These are phyloP conservation scores for Helicoverpa zea DNA, from an alignment of 1,140 invertebrate species.

Conservation along the genomic window DNA sequence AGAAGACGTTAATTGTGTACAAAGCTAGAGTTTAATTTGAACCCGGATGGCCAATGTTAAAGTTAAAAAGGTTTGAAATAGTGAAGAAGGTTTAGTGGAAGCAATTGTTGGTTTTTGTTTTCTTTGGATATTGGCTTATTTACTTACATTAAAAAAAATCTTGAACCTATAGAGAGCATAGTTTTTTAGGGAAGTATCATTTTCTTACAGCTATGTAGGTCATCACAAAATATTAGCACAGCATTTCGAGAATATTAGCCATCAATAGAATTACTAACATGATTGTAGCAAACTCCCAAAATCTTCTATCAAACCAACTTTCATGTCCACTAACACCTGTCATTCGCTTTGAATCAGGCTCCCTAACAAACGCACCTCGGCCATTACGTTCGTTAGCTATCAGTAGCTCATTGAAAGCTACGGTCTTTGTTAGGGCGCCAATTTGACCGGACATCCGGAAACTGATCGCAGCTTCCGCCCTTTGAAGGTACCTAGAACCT, in stretches of 20 bases:
- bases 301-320: neutral
- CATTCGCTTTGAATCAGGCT: neutral
- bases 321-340: neutral
- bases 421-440: slow-evolving; percentile 37
- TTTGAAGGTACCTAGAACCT: slow-evolving; percentile 25
- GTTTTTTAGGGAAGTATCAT: too few species aligned
- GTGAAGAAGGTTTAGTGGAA: neutral
- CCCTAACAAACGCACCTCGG: neutral
- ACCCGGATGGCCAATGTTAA: neutral
- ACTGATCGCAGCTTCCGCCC: slow-evolving; percentile 24
- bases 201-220: too few species aligned
- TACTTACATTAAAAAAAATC: too few species aligned
- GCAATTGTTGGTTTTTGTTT: neutral
- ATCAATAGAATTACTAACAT: too few species aligned
- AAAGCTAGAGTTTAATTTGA: slow-evolving; percentile 36
- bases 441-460: slow-evolving; percentile 40
- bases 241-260: too few species aligned
- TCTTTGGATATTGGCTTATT: neutral
- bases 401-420: neutral
- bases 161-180: too few species aligned
- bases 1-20: slow-evolving; percentile 27
- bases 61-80: neutral
- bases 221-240: too few species aligned
- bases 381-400: slow-evolving; percentile 25
- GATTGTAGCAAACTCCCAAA: neutral